Conservation (phyloP, 2,797 vertebrate genomes). For the Neoniphon sammara region DNA sequence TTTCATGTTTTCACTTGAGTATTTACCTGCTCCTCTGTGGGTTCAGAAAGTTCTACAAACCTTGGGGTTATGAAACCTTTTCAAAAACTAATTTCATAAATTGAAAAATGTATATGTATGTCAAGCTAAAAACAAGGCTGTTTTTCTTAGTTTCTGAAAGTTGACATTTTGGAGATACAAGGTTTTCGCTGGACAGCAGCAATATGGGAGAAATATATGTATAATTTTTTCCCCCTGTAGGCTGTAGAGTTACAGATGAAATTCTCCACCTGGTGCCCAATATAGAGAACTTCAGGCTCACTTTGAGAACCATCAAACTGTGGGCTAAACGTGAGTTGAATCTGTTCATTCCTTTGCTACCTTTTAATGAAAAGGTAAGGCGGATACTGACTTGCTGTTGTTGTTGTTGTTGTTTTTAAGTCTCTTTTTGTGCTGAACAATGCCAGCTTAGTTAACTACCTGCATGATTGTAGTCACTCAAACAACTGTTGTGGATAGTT, state of each 20-base stretch:
- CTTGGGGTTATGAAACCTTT: too few species aligned
- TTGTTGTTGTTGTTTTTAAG: background rate
- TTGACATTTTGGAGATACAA: too few species aligned
- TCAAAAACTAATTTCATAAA: too few species aligned
- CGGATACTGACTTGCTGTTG: background rate
- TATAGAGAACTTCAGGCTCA: constrained; percentile 90
- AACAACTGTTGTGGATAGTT: background rate
- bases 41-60: too few species aligned
- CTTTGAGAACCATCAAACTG: constrained; percentile 92
- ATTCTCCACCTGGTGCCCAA: constrained; percentile 92
- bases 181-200: too few species aligned
- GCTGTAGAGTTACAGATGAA: constrained; percentile 92
- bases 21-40: too few species aligned
- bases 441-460: background rate
- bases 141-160: too few species aligned
- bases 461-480: background rate
- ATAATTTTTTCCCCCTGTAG: constrained; percentile 62
- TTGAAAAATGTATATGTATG: too few species aligned
- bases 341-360: constrained; percentile 48
- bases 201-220: background rate
- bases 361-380: background rate
- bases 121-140: too few species aligned
- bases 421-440: background rate
- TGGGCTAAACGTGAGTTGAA: constrained; percentile 93
- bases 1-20: too few species aligned